Conservation (phyloP, 2,888 invertebrate genomes). For the Lithophane socia region DNA sequence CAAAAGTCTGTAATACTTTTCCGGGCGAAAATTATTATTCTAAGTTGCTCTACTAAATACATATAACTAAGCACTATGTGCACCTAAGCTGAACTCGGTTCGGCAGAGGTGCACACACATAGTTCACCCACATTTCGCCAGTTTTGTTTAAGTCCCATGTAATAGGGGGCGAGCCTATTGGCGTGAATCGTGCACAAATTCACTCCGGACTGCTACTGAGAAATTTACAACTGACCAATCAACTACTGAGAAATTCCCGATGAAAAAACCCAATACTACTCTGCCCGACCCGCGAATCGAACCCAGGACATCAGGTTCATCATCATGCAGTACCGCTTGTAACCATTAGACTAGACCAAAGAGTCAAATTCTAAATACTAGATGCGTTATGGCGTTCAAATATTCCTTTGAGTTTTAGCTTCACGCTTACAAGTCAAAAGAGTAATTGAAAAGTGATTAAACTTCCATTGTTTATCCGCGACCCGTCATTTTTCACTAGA, state of each 20-base stretch:
- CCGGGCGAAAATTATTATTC: not conserved
- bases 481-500: slow-evolving; percentile 42
- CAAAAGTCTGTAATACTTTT: not conserved
- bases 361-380: not conserved
- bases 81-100: too few species aligned
- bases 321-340: not conserved
- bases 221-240: not conserved
- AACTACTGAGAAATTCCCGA: not conserved
- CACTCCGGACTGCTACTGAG: not conserved
- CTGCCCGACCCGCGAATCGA: not conserved
- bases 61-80: too few species aligned
- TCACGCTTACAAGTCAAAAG: slow-evolving; percentile 12
- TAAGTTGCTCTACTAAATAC: not conserved
- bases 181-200: not conserved
- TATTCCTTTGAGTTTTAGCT: slow-evolving; percentile 9
- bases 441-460: slow-evolving; percentile 53
- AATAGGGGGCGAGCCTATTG: not conserved
- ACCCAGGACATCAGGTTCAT: not conserved
- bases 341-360: not conserved
- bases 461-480: slow-evolving; percentile 32
- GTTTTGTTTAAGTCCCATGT: not conserved
- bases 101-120: not conserved
- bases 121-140: too few species aligned
- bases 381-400: not conserved
- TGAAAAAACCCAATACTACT: not conserved